Conservation (phyloP, 2,113 vertebrate genomes). For the Acrocephalus kingi region DNA sequence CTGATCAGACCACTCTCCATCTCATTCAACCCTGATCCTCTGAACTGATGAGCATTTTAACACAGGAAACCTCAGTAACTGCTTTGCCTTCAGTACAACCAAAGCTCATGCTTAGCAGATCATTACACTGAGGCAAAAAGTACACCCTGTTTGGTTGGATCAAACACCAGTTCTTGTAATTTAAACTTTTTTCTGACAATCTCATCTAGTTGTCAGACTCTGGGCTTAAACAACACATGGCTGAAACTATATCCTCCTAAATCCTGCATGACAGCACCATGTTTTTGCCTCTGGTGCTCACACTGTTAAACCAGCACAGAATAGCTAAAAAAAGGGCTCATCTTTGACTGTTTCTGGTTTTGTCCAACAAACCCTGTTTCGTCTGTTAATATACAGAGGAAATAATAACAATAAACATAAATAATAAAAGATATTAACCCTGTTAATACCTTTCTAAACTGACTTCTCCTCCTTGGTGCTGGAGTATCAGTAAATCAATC, state of each 20-base stretch:
- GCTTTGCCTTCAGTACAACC: background rate
- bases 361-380: background rate
- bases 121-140: background rate
- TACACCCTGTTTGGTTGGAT: background rate
- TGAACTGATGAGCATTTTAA: background rate
- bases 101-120: background rate
- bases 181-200: background rate
- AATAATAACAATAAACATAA: background rate
- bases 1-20: background rate
- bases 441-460: background rate
- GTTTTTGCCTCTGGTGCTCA: background rate
- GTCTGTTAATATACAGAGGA: background rate
- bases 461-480: background rate
- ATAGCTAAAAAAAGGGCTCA: background rate
- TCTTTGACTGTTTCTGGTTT: background rate
- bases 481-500: background rate
- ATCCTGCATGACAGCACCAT: background rate
- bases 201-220: background rate
- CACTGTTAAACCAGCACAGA: background rate
- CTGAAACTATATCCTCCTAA: background rate
- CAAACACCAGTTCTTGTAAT: background rate
- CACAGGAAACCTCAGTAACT: background rate
- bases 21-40: background rate
- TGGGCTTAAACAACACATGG: background rate
- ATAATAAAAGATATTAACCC: background rate